A percentile compares a stretch with the other conserved stretches of the same genome.
Evolutionary conservation across 2,113 vertebrate species (phyloP).

Genomic region (Pluvianellus socialis): DNA sequence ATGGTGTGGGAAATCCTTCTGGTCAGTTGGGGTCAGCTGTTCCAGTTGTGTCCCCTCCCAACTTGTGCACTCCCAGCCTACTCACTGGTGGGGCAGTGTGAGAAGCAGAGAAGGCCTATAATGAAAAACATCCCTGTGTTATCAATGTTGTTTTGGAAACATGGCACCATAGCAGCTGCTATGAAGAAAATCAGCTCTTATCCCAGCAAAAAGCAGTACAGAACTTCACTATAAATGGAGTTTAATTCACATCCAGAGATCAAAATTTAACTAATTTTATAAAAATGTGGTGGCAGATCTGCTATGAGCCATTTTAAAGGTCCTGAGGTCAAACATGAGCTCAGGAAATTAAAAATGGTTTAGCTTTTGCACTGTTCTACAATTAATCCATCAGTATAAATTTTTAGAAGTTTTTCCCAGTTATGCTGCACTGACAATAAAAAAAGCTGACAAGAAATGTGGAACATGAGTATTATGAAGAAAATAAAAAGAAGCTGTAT

Average conservation of each 20-base stretch:
- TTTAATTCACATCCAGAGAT: background rate
- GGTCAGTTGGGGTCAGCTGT: background rate
- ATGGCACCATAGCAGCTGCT: background rate
- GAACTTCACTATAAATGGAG: background rate
- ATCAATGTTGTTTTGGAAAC: background rate
- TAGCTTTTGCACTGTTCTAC: background rate
- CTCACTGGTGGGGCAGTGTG: fast-evolving
- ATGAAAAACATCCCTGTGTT: background rate
- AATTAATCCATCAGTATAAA: background rate
- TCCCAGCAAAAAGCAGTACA: background rate
- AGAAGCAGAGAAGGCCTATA: fast-evolving
- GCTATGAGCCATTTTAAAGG: background rate
- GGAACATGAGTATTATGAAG: background rate
- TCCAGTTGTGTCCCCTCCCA: background rate
- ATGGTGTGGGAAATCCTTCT: no score
- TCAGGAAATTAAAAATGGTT: background rate
- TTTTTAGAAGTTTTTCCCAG: background rate
- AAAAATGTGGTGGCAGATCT: background rate
- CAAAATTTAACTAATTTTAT: background rate
- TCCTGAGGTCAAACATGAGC: background rate
- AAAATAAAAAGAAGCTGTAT: background rate
- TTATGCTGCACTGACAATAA: background rate
- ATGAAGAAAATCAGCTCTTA: background rate
- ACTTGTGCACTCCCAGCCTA: fast-evolving
- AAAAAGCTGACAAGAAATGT: background rate